These are phyloP conservation scores for Magallana gigas DNA, from an alignment of 1,140 invertebrate genomes.

Conservation along the genomic window DNA sequence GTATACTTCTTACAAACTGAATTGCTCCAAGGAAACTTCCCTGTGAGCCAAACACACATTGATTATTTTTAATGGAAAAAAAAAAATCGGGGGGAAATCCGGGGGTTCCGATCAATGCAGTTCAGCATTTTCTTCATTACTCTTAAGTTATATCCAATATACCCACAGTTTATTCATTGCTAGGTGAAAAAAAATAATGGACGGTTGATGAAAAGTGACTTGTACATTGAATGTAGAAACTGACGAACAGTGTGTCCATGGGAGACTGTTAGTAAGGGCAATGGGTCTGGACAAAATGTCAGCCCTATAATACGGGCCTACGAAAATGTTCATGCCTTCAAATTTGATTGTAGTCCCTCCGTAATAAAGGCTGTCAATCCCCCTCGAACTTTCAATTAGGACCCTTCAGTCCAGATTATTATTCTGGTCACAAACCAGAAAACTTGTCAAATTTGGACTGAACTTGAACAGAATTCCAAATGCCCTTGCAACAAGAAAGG, in stretches of 20 bases:
- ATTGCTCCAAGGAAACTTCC: constrained; percentile 26
- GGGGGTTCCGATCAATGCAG: background rate
- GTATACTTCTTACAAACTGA: constrained; percentile 8
- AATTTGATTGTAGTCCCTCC: background rate
- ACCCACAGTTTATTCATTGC: background rate
- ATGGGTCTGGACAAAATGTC: background rate
- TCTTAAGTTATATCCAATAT: background rate
- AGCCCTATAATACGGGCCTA: background rate
- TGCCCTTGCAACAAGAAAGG: too few species aligned
- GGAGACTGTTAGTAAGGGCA: background rate
- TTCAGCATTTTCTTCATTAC: background rate
- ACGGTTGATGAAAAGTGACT: too few species aligned
- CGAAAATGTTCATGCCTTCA: background rate
- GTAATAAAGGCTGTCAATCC: background rate
- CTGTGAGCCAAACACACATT: constrained; percentile 6
- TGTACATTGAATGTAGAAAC: too few species aligned
- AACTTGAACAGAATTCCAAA: background rate
- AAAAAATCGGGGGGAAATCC: background rate
- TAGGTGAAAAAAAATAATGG: background rate
- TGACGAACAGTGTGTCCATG: background rate
- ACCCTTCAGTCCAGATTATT: background rate
- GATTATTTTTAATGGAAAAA: constrained; percentile 34
- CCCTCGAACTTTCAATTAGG: background rate
- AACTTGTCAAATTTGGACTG: background rate
- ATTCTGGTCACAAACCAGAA: background rate